Evolutionary conservation across 2,113 vertebrate species (phyloP).

Genomic region (Gavialis gangeticus): DNA sequence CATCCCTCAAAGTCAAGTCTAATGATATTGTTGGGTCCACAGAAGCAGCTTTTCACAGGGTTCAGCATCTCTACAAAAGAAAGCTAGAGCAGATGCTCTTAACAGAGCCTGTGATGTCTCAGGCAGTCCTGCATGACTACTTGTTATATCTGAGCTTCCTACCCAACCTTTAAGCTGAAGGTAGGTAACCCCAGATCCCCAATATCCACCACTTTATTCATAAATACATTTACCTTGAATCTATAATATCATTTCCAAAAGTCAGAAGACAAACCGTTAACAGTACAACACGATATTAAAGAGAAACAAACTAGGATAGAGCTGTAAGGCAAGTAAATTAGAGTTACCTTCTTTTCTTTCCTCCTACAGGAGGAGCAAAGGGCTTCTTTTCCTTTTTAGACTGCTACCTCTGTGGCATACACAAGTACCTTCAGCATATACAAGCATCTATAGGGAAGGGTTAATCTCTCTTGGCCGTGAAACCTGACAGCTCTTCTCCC

Average conservation of each 20-base stretch:
- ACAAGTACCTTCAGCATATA: background rate
- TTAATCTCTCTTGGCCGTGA: too few species aligned
- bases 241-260: background rate
- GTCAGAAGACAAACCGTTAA: background rate
- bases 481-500: too few species aligned
- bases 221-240: background rate
- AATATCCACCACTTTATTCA: background rate
- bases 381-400: background rate
- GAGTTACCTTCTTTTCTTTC: background rate
- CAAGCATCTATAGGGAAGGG: too few species aligned
- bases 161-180: background rate
- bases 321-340: background rate
- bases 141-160: background rate
- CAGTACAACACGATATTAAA: background rate
- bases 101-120: background rate
- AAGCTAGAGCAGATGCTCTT: too few species aligned
- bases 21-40: too few species aligned
- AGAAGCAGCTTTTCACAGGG: too few species aligned
- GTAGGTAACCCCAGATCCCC: background rate
- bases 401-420: background rate
- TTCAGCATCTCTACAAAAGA: too few species aligned
- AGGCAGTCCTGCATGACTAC: background rate
- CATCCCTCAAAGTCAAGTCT: background rate
- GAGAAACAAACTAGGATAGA: background rate
- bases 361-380: background rate